Evolutionary conservation across 2,888 invertebrate genomes (phyloP).

Genomic region (Oasisia sp.): DNA sequence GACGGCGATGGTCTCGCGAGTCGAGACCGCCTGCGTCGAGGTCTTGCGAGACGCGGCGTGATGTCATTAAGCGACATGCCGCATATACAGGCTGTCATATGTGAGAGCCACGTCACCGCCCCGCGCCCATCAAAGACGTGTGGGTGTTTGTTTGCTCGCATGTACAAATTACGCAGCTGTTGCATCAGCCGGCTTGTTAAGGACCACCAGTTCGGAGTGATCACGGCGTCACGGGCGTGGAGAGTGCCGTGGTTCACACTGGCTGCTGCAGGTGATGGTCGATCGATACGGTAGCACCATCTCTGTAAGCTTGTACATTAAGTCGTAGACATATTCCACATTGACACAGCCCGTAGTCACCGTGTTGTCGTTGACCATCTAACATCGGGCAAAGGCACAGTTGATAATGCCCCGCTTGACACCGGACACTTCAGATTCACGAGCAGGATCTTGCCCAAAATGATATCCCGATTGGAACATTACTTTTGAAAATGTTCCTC

Average conservation of each 20-base stretch:
- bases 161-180: background rate
- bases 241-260: background rate
- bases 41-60: background rate
- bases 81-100: background rate
- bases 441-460: too few species aligned
- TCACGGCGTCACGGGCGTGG: background rate
- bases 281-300: background rate
- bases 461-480: too few species aligned
- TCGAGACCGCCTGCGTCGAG: background rate
- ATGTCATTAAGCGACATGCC: background rate
- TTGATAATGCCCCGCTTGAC: too few species aligned
- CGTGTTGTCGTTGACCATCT: too few species aligned
- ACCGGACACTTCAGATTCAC: too few species aligned
- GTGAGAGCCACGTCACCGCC: background rate
- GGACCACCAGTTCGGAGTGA: background rate
- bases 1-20: background rate
- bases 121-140: background rate
- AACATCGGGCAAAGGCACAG: too few species aligned
- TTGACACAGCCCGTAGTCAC: too few species aligned
- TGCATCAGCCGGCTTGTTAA: background rate
- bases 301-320: too few species aligned
- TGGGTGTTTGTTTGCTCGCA: background rate
- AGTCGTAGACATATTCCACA: too few species aligned
- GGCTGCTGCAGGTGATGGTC: background rate
- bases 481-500: too few species aligned